Base-by-base conservation (phyloP, 2,888 invertebrate genomes). In the Chrysina gloriosa region DNA sequence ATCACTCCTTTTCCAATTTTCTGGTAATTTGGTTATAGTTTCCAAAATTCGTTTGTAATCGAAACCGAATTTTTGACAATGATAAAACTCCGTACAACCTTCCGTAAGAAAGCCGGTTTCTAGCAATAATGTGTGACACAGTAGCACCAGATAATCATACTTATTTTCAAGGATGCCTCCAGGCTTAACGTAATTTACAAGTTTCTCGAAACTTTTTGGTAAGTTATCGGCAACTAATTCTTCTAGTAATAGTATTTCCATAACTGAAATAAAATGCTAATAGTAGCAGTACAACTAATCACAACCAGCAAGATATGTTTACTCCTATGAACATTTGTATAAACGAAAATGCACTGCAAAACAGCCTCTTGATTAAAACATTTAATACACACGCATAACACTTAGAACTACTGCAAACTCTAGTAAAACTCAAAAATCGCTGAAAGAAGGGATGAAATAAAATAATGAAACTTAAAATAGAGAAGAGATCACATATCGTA, bases 191-290 rank as follows among this genome's bases (percentile, higher is more conserved):
- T 2, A 6, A 1, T 39, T 39, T 39, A 5, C n/a, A 58, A 11
- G 39, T 9, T 77, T 77, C 50, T 71, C 61, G 29, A 82, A 74
- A 69, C 76, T 80, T 74, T 70, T 68, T 36, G 82, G 82, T 11
- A 75, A 19, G 21, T 71, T 72, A 25, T 77, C 72, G 45, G 72
- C 73, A 61, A 73, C 74, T 74, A 75, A 80, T 75, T 77, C 83
- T 69, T 81, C 73, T 76, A 77, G 61, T 63, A 80, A 76, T 70
- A 82, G 74, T 52, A 78, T 72, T 61, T 73, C 78, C 80, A 80
- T 75, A 56, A 73, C 79, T 80, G 77, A 78, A 79, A 79, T 16
- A 64, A 68, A 56, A 56, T 63, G 56, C 36, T 63, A n/a, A 31
- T 54, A 45, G 31, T 54, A 68, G 54, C 52, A 54, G 47, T 42